Evolutionary conservation across 2,797 vertebrate species (phyloP).

Genomic region (Tolypeutes matacus): DNA sequence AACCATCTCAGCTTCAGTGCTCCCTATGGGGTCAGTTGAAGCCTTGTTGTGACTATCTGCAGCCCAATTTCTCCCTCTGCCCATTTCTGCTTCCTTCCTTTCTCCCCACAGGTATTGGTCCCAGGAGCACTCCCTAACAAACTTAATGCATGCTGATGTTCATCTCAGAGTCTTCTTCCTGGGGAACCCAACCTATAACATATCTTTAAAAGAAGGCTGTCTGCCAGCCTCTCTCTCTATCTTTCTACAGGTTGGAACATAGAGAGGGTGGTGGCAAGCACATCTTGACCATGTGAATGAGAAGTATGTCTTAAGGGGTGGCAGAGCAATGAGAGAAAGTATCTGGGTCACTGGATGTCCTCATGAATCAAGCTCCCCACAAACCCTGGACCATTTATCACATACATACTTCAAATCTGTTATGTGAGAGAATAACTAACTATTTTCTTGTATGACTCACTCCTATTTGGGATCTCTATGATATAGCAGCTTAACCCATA

Average conservation of each 20-base stretch:
- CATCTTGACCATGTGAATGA: neutral
- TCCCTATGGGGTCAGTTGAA: neutral
- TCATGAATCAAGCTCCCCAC: neutral
- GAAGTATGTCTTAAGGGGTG: neutral
- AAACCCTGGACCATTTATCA: neutral
- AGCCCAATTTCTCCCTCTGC: neutral
- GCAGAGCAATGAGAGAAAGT: neutral
- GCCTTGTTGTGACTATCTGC: neutral
- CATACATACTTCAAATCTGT: neutral
- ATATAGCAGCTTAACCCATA: neutral
- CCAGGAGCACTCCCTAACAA: neutral
- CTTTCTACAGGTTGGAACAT: neutral
- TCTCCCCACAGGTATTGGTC: neutral
- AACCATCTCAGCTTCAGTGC: neutral
- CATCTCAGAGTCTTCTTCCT: neutral
- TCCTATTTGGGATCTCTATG: neutral
- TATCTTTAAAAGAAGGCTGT: conserved; percentile 39
- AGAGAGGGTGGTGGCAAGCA: neutral
- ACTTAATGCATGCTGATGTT: neutral
- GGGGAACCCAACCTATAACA: neutral
- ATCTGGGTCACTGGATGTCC: neutral
- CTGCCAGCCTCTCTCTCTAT: neutral
- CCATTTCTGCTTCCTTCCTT: neutral
- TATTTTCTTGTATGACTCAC: neutral
- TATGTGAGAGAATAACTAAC: neutral